Conservation (phyloP, 2,888 invertebrate species). For the Hydriomena furcata region DNA sequence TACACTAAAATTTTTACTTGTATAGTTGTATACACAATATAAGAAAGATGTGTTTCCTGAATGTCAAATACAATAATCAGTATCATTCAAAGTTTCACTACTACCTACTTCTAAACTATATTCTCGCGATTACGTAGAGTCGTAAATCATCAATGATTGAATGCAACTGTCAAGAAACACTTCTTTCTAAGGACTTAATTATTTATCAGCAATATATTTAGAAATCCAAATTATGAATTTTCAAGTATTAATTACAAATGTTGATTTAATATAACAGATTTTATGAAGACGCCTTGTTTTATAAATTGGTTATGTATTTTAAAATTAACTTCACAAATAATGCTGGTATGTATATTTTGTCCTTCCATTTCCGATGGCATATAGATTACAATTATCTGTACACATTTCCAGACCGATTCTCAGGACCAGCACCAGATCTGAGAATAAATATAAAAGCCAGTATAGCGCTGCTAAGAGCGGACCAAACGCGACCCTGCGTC, state of each 20-base stretch:
- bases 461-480: conserved; percentile 85
- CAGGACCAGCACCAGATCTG: conserved; percentile 68
- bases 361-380: not conserved
- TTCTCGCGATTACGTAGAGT: too few relatives aligned
- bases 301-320: too few relatives aligned
- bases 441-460: conserved; percentile 84
- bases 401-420: conserved; percentile 65
- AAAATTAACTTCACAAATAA: too few relatives aligned
- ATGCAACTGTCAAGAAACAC: not conserved
- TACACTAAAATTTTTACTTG: conserved; percentile 5
- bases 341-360: conserved; percentile 8
- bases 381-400: conserved; percentile 2
- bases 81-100: too few relatives aligned
- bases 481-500: conserved; percentile 87
- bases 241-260: too few relatives aligned
- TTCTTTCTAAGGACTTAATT: not conserved
- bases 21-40: not conserved
- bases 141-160: not conserved
- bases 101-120: too few relatives aligned
- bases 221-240: not conserved
- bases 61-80: too few relatives aligned
- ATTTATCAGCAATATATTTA: conserved; percentile 9
- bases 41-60: conserved; percentile 2
- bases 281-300: too few relatives aligned
- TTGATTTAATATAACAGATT: too few relatives aligned